A percentile compares a stretch with the other conserved stretches of the same genome.
Evolutionary conservation across 2,888 invertebrate genomes (phyloP).

Genomic region (Salticus scenicus): DNA sequence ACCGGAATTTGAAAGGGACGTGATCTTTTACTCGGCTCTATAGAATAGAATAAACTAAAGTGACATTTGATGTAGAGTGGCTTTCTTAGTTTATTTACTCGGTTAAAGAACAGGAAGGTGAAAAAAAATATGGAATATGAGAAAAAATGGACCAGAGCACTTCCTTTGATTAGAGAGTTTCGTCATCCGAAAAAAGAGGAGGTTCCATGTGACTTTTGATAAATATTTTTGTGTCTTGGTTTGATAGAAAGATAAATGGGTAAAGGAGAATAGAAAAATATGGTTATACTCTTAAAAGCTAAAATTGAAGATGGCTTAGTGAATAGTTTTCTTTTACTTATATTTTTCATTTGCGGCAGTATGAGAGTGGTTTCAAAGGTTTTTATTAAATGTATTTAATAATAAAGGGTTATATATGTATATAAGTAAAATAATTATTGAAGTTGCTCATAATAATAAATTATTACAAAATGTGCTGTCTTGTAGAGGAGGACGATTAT

Average conservation of each 20-base stretch:
- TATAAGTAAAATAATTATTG: too few species aligned
- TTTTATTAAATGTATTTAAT: too few species aligned
- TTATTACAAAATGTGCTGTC: too few species aligned
- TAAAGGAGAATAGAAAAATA: not conserved
- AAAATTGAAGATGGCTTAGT: too few species aligned
- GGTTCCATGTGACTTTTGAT: not conserved
- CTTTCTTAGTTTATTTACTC: conserved; percentile 54
- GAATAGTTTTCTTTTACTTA: too few species aligned
- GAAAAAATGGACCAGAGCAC: conserved; percentile 48
- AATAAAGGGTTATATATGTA: too few species aligned
- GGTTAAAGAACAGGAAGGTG: conserved; percentile 23
- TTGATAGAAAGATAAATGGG: not conserved
- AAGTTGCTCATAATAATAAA: too few species aligned
- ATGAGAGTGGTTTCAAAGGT: too few species aligned
- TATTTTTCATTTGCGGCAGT: too few species aligned
- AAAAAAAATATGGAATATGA: conserved; percentile 50
- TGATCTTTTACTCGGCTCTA: conserved; percentile 4
- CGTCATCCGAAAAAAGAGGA: not conserved
- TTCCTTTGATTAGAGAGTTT: conserved; percentile 40
- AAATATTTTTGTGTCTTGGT: not conserved
- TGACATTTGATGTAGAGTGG: conserved; percentile 21
- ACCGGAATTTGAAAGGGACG: conserved; percentile 20
- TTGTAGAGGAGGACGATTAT: too few species aligned
- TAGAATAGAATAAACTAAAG: not conserved
- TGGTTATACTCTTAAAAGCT: too few species aligned